Conservation (phyloP, 92 coral and sea anemone species). For the Parazoanthus atlanticus region DNA sequence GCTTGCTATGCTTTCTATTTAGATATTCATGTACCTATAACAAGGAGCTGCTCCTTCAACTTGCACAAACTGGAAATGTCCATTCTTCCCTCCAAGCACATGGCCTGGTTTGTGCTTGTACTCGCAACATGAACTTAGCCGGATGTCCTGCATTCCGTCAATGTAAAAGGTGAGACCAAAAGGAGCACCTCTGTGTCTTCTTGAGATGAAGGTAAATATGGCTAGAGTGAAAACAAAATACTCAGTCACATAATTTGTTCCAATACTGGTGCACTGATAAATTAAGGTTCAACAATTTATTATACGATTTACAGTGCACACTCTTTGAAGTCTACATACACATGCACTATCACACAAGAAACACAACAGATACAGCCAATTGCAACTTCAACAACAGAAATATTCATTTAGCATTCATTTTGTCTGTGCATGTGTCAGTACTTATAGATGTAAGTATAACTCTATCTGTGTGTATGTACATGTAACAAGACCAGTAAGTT, state of each 20-base stretch:
- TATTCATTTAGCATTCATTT: no score
- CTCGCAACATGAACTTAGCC: constrained; percentile 95
- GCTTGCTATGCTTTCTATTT: background rate
- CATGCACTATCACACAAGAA: no score
- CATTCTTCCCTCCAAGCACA: constrained; percentile 91
- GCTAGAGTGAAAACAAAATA: constrained; percentile 57
- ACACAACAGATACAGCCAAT: no score
- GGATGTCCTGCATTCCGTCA: constrained; percentile 96
- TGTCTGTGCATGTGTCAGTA: no score
- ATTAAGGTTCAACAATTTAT: background rate
- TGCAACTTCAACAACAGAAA: no score
- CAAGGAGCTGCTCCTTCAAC: constrained; percentile 99
- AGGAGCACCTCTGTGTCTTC: constrained; percentile 97
- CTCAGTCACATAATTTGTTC: background rate
- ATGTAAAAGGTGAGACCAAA: constrained; percentile 98
- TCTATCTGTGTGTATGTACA: no score
- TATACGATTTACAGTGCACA: no score
- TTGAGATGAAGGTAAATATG: constrained; percentile 92
- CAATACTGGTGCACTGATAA: background rate
- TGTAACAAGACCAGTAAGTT: no score
- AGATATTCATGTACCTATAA: constrained; percentile 84
- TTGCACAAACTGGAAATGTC: constrained; percentile 95
- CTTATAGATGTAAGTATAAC: no score
- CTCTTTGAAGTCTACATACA: no score
- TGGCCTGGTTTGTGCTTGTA: constrained; percentile 97